These are phyloP conservation scores for Schrankia costaestrigalis DNA, from an alignment of 2,888 invertebrate species.

Conservation along the genomic window DNA sequence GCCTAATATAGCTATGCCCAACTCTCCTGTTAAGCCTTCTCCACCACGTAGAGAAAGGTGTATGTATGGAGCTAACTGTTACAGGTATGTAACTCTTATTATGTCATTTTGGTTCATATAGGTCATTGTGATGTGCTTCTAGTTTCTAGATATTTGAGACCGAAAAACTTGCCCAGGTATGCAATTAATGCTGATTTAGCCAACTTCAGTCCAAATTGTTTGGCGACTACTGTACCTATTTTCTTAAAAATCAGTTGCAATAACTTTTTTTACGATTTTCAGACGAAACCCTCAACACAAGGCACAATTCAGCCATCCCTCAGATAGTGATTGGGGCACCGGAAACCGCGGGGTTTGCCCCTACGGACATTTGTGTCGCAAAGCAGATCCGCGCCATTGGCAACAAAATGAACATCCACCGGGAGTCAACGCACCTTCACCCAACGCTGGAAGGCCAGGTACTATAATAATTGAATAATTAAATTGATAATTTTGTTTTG, in stretches of 20 bases:
- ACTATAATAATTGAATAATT: too few species aligned
- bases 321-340: slow-evolving; percentile 80
- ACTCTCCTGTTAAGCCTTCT: slow-evolving; percentile 10
- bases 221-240: too few species aligned
- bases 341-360: slow-evolving; percentile 77
- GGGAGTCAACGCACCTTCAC: slow-evolving; percentile 32
- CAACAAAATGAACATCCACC: slow-evolving; percentile 74
- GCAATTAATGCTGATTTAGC: background rate
- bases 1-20: slow-evolving; percentile 8
- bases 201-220: too few species aligned
- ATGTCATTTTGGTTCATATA: background rate
- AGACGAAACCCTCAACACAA: slow-evolving; percentile 83
- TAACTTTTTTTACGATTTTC: too few species aligned
- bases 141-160: background rate
- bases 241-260: too few species aligned
- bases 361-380: slow-evolving; percentile 80
- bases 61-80: slow-evolving; percentile 83
- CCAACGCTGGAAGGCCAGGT: slow-evolving; percentile 22
- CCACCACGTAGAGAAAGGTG: slow-evolving; percentile 73
- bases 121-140: background rate
- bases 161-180: too few species aligned
- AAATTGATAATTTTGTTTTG: too few species aligned
- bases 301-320: slow-evolving; percentile 82
- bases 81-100: slow-evolving; percentile 66
- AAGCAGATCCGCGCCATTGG: slow-evolving; percentile 81